Percentiles rank a stretch among this genome's conserved stretches.
phyloP scores from a whole-genome alignment of 2,113 vertebrate genomes.

The Vanacampus margaritifer region DNA sequence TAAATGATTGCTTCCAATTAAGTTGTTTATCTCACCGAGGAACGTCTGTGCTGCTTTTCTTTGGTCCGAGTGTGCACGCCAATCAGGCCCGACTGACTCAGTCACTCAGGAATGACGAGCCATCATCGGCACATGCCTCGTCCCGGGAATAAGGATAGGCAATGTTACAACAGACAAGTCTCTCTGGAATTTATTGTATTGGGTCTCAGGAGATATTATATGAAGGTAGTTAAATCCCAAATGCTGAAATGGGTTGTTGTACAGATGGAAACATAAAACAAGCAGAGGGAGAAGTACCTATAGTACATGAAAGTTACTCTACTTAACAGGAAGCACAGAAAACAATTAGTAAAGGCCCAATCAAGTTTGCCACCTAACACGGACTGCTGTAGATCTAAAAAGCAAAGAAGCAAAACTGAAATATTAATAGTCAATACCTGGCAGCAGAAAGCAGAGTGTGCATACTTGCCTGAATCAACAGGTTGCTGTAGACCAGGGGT shows the following conservation, averaged over 20 bases:
- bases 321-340: not conserved
- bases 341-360: not conserved
- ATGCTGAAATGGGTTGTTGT: not conserved
- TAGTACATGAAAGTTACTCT: not conserved
- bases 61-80: constrained; percentile 54
- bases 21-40: constrained; percentile 63
- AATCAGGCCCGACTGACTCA: constrained; percentile 56
- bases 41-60: constrained; percentile 57
- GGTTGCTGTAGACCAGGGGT: not conserved
- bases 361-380: not conserved
- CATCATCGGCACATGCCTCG: constrained; percentile 40
- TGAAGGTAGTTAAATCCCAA: not conserved
- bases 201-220: constrained; percentile 47
- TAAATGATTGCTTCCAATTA: constrained; percentile 66
- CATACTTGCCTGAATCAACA: not conserved
- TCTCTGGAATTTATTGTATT: constrained; percentile 57
- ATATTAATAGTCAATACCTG: not conserved
- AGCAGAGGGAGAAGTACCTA: not conserved
- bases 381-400: not conserved
- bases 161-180: constrained; percentile 56
- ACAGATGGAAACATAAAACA: not conserved
- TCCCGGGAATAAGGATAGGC: constrained; percentile 49
- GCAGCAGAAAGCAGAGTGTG: not conserved
- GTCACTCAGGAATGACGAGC: constrained; percentile 59
- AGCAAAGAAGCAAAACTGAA: not conserved